Percentiles rank a stretch among this genome's conserved stretches.
phyloP scores from a whole-genome alignment of 2,797 vertebrate genomes.

The Mastacembelus armatus region DNA sequence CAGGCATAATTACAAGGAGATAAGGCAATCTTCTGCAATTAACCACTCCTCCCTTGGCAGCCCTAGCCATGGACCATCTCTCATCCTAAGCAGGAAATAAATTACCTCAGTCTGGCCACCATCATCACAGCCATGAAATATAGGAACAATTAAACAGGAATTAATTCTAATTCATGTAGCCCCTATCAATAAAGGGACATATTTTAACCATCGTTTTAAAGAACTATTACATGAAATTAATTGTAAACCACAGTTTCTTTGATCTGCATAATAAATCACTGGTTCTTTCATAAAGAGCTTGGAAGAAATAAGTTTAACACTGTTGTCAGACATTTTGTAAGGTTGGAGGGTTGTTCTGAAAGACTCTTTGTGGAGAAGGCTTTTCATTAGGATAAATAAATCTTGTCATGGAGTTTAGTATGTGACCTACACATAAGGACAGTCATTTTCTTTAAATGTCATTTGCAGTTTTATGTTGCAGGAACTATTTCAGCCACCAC shows the following conservation, averaged over 20 bases:
- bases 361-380: constrained; percentile 44
- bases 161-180: constrained; percentile 91
- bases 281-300: constrained; percentile 76
- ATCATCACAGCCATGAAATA: constrained; percentile 86
- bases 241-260: constrained; percentile 80
- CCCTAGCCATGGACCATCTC: constrained; percentile 62
- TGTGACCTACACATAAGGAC: constrained; percentile 29
- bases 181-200: constrained; percentile 87
- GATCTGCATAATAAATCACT: constrained; percentile 85
- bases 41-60: constrained; percentile 80
- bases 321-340: constrained; percentile 67
- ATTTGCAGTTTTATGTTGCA: constrained; percentile 51
- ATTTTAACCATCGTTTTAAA: constrained; percentile 82
- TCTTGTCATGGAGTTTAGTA: constrained; percentile 47
- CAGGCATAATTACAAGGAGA: constrained; percentile 85
- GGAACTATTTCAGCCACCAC: constrained; percentile 15
- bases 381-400: constrained; percentile 69
- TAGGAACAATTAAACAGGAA: constrained; percentile 93
- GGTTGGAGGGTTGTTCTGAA: constrained; percentile 55
- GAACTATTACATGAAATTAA: constrained; percentile 87
- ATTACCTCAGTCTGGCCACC: constrained; percentile 77
- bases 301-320: constrained; percentile 80
- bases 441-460: constrained; percentile 55
- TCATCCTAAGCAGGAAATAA: constrained; percentile 87
- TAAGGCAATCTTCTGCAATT: constrained; percentile 90